These are phyloP conservation scores for Parelbella ahira DNA, from an alignment of 2,888 invertebrate genomes.

Conservation along the genomic window DNA sequence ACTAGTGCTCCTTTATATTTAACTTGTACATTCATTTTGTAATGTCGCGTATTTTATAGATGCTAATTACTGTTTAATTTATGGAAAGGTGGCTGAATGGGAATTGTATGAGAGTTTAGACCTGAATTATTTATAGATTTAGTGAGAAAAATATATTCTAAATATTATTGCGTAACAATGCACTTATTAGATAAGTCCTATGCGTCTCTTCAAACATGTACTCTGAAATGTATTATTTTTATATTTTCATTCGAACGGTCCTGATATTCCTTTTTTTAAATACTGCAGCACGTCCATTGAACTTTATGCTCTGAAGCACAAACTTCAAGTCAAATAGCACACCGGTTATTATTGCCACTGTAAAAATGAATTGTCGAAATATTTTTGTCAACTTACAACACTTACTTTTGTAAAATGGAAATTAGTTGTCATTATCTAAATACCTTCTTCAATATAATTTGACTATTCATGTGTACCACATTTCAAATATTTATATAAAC, in stretches of 20 bases:
- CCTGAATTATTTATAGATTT: slow-evolving; percentile 15
- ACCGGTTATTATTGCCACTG: neutral
- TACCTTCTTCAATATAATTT: too few relatives aligned
- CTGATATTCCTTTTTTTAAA: slow-evolving; percentile 1
- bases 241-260: neutral
- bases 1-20: slow-evolving; percentile 26
- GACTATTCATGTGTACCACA: too few relatives aligned
- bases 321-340: slow-evolving; percentile 2
- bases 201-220: too few relatives aligned
- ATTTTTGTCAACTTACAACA: slow-evolving; percentile 6
- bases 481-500: too few relatives aligned
- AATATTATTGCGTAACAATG: slow-evolving; percentile 9
- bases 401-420: too few relatives aligned
- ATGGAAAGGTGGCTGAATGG: slow-evolving; percentile 17
- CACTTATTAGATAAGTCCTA: slow-evolving; percentile 5
- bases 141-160: slow-evolving; percentile 17
- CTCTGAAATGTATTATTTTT: too few relatives aligned
- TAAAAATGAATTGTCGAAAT: slow-evolving; percentile 4
- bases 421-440: too few relatives aligned
- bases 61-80: slow-evolving; percentile 18
- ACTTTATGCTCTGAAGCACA: slow-evolving; percentile 6
- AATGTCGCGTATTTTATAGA: slow-evolving; percentile 20
- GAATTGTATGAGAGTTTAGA: slow-evolving; percentile 26
- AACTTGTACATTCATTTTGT: slow-evolving; percentile 23
- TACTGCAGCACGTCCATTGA: slow-evolving; percentile 10